These are phyloP conservation scores for Hyles lineata DNA, from an alignment of 2,888 invertebrate genomes.

Conservation along the genomic window DNA sequence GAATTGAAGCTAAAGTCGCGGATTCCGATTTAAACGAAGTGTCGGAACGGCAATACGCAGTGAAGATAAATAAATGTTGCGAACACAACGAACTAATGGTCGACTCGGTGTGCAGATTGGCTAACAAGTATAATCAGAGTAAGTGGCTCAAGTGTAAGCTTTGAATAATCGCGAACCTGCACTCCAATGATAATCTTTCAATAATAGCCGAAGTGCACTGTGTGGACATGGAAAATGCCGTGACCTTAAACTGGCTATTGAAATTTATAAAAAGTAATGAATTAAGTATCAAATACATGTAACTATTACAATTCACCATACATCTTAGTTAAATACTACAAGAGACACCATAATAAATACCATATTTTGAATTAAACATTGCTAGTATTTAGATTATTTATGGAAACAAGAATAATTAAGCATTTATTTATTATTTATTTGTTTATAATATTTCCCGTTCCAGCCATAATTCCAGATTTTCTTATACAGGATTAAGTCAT, in stretches of 20 bases:
- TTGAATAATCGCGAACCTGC: neutral
- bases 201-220: neutral
- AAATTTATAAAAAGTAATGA: neutral
- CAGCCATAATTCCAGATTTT: too few relatives aligned
- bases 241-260: neutral
- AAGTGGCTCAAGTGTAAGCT: slow-evolving; percentile 50
- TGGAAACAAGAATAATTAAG: too few relatives aligned
- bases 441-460: too few relatives aligned
- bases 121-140: slow-evolving; percentile 86
- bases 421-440: too few relatives aligned
- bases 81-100: slow-evolving; percentile 88
- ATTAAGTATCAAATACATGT: too few relatives aligned
- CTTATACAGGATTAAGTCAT: neutral
- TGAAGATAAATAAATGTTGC: slow-evolving; percentile 92
- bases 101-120: slow-evolving; percentile 87
- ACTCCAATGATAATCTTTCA: neutral
- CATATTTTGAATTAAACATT: too few relatives aligned
- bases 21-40: slow-evolving; percentile 79
- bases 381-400: too few relatives aligned
- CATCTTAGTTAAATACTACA: too few relatives aligned
- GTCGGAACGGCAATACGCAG: slow-evolving; percentile 73
- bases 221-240: neutral
- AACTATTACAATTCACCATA: too few relatives aligned
- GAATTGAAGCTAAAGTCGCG: slow-evolving; percentile 55
- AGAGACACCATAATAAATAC: too few relatives aligned